phyloP scores from a whole-genome alignment of 1,140 invertebrate species.

The Homalodisca vitripennis region DNA sequence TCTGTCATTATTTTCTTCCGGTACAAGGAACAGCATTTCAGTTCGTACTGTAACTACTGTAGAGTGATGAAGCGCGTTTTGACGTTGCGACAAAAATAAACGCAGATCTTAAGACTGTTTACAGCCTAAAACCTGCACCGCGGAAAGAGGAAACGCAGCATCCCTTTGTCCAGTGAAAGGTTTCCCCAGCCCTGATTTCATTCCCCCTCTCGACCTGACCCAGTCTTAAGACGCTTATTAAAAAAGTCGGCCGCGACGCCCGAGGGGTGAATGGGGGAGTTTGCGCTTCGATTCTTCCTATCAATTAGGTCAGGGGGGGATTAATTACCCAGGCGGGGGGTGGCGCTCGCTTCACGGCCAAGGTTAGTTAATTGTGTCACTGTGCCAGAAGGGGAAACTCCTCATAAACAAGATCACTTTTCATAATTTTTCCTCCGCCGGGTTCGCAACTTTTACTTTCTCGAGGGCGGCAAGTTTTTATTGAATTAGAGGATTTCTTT shows the following conservation, averaged over 20 bases:
- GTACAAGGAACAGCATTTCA: too few relatives aligned
- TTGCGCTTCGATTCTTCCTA: neutral
- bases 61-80: too few relatives aligned
- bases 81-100: too few relatives aligned
- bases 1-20: too few relatives aligned
- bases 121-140: too few relatives aligned
- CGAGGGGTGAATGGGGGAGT: neutral
- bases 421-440: slow-evolving; percentile 16
- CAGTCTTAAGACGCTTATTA: slow-evolving; percentile 15
- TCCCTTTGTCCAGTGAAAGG: neutral
- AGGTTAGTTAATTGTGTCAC: slow-evolving; percentile 15
- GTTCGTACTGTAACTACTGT: too few relatives aligned
- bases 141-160: too few relatives aligned
- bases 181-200: neutral
- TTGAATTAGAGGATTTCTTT: slow-evolving; percentile 18
- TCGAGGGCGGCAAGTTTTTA: slow-evolving; percentile 12
- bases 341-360: neutral
- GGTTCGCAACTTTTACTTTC: slow-evolving; percentile 15
- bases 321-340: neutral
- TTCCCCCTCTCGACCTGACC: neutral
- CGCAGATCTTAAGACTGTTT: too few relatives aligned
- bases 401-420: slow-evolving; percentile 16
- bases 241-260: neutral
- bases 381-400: neutral
- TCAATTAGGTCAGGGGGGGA: neutral